Evolutionary conservation across 2,797 vertebrate genomes (phyloP).

Genomic region (Scolopax bukidnonensis): DNA sequence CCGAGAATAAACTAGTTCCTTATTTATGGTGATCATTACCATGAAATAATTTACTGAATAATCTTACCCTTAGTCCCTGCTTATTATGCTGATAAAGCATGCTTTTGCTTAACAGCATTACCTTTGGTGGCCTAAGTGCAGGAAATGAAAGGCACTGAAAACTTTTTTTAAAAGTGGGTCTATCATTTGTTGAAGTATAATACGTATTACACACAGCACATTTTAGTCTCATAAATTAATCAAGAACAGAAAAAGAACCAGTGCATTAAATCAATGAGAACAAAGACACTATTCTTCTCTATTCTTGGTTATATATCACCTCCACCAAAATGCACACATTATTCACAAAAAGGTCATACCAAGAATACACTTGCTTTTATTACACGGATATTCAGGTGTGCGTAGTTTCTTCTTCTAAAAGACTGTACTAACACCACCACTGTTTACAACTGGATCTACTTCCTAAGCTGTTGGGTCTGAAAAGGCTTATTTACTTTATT

Average conservation of each 20-base stretch:
- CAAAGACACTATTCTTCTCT: background rate
- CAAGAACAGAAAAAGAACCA: background rate
- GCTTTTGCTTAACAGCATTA: background rate
- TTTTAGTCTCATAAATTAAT: conserved; percentile 42
- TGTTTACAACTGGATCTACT: background rate
- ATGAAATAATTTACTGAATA: conserved; percentile 6
- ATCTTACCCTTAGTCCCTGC: background rate
- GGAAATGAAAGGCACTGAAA: background rate
- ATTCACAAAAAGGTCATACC: background rate
- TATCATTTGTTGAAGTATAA: background rate
- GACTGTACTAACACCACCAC: background rate
- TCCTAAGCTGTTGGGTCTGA: background rate
- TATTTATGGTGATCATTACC: conserved; percentile 16
- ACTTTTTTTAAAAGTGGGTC: no score
- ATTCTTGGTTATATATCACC: background rate
- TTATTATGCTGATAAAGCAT: background rate
- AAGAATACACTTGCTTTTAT: background rate
- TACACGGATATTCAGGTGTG: background rate
- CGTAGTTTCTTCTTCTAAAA: background rate
- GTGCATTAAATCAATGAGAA: conserved; percentile 7
- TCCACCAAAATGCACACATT: background rate
- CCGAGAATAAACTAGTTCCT: background rate
- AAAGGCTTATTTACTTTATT: background rate
- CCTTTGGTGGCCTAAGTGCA: background rate
- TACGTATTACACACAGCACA: background rate